phyloP scores from a whole-genome alignment of 2,113 vertebrate genomes.

The Mungos mungo region DNA sequence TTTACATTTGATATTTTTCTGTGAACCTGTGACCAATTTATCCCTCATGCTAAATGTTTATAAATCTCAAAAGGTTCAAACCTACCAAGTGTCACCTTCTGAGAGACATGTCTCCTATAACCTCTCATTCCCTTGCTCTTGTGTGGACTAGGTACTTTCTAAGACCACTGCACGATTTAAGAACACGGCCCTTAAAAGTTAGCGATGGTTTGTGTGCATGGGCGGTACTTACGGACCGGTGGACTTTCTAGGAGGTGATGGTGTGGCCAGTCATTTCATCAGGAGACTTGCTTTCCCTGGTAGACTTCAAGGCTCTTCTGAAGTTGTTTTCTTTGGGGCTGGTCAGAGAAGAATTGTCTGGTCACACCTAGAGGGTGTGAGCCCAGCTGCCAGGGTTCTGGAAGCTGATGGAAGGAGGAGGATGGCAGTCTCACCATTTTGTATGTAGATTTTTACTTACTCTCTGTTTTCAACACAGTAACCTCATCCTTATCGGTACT shows the following conservation, averaged over 20 bases:
- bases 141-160: not conserved
- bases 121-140: not conserved
- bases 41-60: not conserved
- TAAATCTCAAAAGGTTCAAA: not conserved
- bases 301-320: not conserved
- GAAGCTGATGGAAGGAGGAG: not conserved
- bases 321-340: not conserved
- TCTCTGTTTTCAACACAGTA: not conserved
- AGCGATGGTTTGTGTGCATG: not conserved
- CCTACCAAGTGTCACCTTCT: not conserved
- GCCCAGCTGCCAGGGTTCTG: not conserved
- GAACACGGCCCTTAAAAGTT: not conserved
- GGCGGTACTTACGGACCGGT: not conserved
- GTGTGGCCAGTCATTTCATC: not conserved
- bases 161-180: not conserved
- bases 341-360: not conserved
- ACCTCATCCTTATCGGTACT: not conserved
- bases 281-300: not conserved
- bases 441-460: not conserved
- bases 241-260: not conserved
- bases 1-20: not conserved
- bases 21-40: not conserved
- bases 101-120: not conserved
- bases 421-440: not conserved
- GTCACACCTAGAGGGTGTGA: not conserved